Evolutionary conservation across 2,113 vertebrate species (phyloP).

Genomic region (Ochotona curzoniae): DNA sequence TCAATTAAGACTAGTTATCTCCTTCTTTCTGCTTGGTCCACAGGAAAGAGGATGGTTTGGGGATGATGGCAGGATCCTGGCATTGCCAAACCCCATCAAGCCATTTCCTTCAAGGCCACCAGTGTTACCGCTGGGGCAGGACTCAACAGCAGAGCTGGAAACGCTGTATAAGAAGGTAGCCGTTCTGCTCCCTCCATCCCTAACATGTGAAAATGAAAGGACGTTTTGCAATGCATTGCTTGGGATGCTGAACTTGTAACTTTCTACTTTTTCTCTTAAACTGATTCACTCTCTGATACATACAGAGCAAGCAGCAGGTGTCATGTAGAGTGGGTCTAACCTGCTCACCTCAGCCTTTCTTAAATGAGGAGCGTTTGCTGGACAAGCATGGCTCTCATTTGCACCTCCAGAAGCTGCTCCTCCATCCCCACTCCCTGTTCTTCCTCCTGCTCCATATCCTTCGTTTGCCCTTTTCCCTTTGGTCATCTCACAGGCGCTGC

Average conservation of each 20-base stretch:
- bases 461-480: neutral
- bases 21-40: slow-evolving; percentile 10
- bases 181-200: neutral
- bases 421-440: fast-evolving
- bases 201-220: neutral
- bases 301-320: neutral
- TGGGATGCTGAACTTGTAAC: neutral
- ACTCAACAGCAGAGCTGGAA: slow-evolving; percentile 88
- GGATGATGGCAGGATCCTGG: slow-evolving; percentile 94
- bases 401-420: neutral
- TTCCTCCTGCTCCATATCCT: neutral
- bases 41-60: slow-evolving; percentile 97
- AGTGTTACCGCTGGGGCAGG: slow-evolving; percentile 87
- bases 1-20: neutral
- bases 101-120: slow-evolving; percentile 90
- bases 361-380: neutral
- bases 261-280: neutral
- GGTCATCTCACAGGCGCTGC: neutral
- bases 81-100: slow-evolving; percentile 94
- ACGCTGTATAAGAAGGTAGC: slow-evolving; percentile 93
- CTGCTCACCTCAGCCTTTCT: neutral
- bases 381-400: neutral
- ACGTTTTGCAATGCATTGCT: neutral
- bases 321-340: neutral
- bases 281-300: neutral